phyloP scores from a whole-genome alignment of 2,113 vertebrate species.

The Shinisaurus crocodilurus region DNA sequence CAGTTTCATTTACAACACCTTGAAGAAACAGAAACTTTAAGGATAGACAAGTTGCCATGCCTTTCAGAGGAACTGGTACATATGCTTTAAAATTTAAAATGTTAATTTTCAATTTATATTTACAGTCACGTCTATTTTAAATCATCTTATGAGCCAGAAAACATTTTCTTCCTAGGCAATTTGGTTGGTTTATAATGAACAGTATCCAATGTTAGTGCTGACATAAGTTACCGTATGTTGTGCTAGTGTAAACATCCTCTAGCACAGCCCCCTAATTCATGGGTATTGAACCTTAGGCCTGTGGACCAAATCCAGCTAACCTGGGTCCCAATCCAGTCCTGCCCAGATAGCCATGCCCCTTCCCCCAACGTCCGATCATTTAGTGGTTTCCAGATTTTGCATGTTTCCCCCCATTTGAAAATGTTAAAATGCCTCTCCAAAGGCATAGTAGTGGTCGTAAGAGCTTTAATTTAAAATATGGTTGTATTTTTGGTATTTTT shows the following conservation, averaged over 20 bases:
- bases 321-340: too few relatives aligned
- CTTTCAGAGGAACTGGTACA: slow-evolving; percentile 55
- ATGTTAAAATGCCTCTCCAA: too few relatives aligned
- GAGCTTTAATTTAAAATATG: too few relatives aligned
- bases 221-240: too few relatives aligned
- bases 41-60: slow-evolving; percentile 21
- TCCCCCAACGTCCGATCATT: background rate
- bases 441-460: too few relatives aligned
- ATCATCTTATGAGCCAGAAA: background rate
- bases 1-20: slow-evolving; percentile 11
- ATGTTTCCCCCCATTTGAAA: background rate
- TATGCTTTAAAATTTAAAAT: slow-evolving; percentile 10
- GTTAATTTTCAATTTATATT: slow-evolving; percentile 17
- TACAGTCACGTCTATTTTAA: slow-evolving; percentile 14
- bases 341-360: background rate
- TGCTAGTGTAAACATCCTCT: too few relatives aligned
- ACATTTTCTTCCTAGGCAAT: background rate
- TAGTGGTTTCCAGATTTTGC: background rate
- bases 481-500: too few relatives aligned
- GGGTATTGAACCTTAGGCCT: too few relatives aligned
- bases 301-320: too few relatives aligned
- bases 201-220: too few relatives aligned
- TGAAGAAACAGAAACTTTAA: slow-evolving; percentile 46
- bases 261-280: background rate
- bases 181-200: background rate